A percentile compares a stretch with the other conserved stretches of the same genome.
phyloP scores from a whole-genome alignment of 2,888 invertebrate genomes.

The Penaeus monodon region DNA sequence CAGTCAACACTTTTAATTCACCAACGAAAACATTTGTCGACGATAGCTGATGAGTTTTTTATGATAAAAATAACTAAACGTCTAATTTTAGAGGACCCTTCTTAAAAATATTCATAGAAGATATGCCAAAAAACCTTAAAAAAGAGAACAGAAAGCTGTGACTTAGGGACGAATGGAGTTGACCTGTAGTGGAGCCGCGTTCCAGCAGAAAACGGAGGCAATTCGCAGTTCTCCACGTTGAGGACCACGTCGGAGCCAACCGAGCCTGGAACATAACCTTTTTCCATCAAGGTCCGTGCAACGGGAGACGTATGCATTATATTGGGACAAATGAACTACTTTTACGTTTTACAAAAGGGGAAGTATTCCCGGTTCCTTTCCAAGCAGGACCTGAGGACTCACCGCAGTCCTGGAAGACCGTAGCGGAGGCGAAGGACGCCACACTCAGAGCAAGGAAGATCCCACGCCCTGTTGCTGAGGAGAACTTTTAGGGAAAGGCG shows the following conservation, averaged over 20 bases:
- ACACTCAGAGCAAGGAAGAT: conserved; percentile 1
- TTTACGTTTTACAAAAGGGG: too few relatives aligned
- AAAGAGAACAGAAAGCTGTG: not conserved
- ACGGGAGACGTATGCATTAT: too few relatives aligned
- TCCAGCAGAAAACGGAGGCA: conserved; percentile 39
- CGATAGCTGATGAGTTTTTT: not conserved
- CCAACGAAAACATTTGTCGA: not conserved
- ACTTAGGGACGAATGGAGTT: conserved; percentile 39
- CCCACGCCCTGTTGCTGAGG: not conserved
- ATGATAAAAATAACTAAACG: too few relatives aligned
- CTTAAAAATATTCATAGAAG: not conserved
- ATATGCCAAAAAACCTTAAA: not conserved
- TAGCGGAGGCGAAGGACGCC: conserved; percentile 6
- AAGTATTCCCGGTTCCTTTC: not conserved
- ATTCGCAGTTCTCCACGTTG: conserved; percentile 26
- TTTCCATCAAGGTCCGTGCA: not conserved
- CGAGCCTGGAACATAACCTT: conserved; percentile 30
- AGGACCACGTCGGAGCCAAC: conserved; percentile 33
- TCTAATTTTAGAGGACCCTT: not conserved
- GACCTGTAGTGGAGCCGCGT: conserved; percentile 31
- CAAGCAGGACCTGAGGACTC: conserved; percentile 10
- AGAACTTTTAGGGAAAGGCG: too few relatives aligned
- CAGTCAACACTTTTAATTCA: not conserved
- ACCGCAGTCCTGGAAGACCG: conserved; percentile 49
- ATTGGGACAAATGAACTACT: not conserved